Base-by-base conservation (phyloP, 2,888 invertebrate genomes). In the Pseudococcus jackbeardsleyi region DNA sequence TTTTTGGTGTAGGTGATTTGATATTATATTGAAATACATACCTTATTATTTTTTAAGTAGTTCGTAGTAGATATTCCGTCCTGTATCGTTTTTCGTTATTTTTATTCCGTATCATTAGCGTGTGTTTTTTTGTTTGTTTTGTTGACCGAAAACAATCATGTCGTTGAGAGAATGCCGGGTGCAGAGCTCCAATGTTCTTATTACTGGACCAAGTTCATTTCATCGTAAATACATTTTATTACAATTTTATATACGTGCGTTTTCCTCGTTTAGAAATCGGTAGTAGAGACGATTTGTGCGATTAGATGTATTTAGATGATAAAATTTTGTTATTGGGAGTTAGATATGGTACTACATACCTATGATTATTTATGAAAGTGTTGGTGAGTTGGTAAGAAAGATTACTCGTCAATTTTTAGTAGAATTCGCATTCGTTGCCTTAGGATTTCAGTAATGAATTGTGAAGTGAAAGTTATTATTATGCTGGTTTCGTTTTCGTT, bases 1-100 rank as follows among this genome's bases (percentile, higher is more conserved):
- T 72, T 72, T 72, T 33, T 72, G 72, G 72, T 72, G 72, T 72
- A 72, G 72, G 72, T 72, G 26, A 72, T 72, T 72, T 33, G 33
- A 64, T 72, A 72, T 72, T 72, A 72, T 39, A 72, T 12, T 72
- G 72, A 26, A 26, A 26, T 39, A 72, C 33, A 22, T 64, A 64
- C 72, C 72, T 72, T 33, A 17, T 19, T 64, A 64, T 64, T 64
- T 72, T 68, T 72, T 72, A 72, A 72, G 72, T 72, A 33, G 26
- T 33, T 33, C 26, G 26, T 33, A 72, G 72, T 72, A 33, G 72
- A 72, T 72, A 72, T 72, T 72, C 72, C 72, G 72, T 72, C 72
- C 72, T 72, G 2, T 72, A 15, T 72, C 17, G 72, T 72, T 72
- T 72, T 72, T 72, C 72, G 33, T 72, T 64, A 64, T 12, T 22